These are phyloP conservation scores for Papilio demoleus DNA, from an alignment of 2,888 invertebrate genomes.

Conservation along the genomic window DNA sequence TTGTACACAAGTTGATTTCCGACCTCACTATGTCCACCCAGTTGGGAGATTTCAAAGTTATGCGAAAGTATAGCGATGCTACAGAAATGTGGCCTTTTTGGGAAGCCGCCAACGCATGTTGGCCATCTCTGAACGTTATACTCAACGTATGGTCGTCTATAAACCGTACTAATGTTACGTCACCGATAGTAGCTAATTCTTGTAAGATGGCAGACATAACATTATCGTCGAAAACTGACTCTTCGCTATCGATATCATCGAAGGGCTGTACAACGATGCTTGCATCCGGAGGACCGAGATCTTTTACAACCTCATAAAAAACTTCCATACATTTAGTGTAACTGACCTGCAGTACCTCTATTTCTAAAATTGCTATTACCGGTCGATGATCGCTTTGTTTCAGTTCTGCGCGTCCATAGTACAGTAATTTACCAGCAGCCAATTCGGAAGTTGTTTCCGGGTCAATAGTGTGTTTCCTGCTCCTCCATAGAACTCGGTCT, in stretches of 20 bases:
- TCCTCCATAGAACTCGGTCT: conserved; percentile 97
- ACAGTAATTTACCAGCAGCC: conserved; percentile 90
- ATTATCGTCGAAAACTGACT: conserved; percentile 90
- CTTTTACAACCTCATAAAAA: conserved; percentile 92
- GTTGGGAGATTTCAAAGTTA: conserved; percentile 91
- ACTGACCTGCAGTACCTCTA: conserved; percentile 93
- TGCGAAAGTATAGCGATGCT: conserved; percentile 86
- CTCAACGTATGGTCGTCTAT: conserved; percentile 92
- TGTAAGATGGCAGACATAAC: conserved; percentile 91
- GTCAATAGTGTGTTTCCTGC: conserved; percentile 89
- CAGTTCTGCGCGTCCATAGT: conserved; percentile 96
- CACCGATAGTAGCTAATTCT: conserved; percentile 92
- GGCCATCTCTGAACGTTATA: conserved; percentile 96
- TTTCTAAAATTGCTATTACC: conserved; percentile 94
- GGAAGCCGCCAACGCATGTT: conserved; percentile 91
- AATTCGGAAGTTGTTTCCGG: conserved; percentile 86
- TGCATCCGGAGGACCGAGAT: conserved; percentile 97
- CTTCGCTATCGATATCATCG: conserved; percentile 71
- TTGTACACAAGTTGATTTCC: conserved; percentile 92
- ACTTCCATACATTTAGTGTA: conserved; percentile 89
- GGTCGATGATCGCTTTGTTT: conserved; percentile 99
- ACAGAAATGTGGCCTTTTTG: conserved; percentile 84
- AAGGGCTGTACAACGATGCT: conserved; percentile 90
- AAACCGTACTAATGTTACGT: conserved; percentile 95
- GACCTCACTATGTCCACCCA: conserved; percentile 93